These are phyloP conservation scores for Trichomalopsis sarcophagae DNA, from an alignment of 1,140 invertebrate species.

Conservation along the genomic window DNA sequence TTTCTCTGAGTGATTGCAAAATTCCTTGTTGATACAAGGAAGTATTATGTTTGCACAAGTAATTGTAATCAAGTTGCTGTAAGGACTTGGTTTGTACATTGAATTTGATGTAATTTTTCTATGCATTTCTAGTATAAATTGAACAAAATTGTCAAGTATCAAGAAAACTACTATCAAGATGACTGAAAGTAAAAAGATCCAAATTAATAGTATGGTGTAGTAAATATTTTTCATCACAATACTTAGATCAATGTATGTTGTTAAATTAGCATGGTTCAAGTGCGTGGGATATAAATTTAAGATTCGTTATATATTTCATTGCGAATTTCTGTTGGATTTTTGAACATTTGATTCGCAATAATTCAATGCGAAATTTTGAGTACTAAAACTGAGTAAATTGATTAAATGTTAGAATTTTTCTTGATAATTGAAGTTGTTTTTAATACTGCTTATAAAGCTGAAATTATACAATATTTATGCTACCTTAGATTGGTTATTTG, in stretches of 20 bases:
- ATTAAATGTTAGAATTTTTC: slow-evolving; percentile 26
- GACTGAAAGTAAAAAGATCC: slow-evolving; percentile 17
- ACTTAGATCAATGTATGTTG: neutral
- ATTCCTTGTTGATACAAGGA: slow-evolving; percentile 33
- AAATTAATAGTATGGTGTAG: neutral
- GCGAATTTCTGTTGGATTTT: neutral
- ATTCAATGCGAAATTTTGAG: neutral
- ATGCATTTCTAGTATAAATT: slow-evolving; percentile 34
- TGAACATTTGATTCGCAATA: neutral
- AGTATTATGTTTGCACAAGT: slow-evolving; percentile 42
- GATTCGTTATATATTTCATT: neutral
- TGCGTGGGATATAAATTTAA: neutral
- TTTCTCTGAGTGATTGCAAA: slow-evolving; percentile 25
- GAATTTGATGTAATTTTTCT: slow-evolving; percentile 41
- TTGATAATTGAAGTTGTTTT: slow-evolving; percentile 30
- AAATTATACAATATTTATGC: slow-evolving; percentile 9
- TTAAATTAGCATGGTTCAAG: neutral
- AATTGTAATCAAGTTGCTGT: slow-evolving; percentile 42
- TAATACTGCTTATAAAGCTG: slow-evolving; percentile 26
- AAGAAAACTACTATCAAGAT: slow-evolving; percentile 10
- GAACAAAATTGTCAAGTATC: slow-evolving; percentile 14
- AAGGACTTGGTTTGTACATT: slow-evolving; percentile 44
- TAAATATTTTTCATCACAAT: slow-evolving; percentile 10
- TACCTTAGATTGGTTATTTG: slow-evolving; percentile 33
- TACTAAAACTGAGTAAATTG: neutral